A percentile compares a stretch with the other conserved stretches of the same genome.
These are phyloP conservation scores for Hermodice carunculata DNA, from an alignment of 2,888 invertebrate species.

Conservation along the genomic window DNA sequence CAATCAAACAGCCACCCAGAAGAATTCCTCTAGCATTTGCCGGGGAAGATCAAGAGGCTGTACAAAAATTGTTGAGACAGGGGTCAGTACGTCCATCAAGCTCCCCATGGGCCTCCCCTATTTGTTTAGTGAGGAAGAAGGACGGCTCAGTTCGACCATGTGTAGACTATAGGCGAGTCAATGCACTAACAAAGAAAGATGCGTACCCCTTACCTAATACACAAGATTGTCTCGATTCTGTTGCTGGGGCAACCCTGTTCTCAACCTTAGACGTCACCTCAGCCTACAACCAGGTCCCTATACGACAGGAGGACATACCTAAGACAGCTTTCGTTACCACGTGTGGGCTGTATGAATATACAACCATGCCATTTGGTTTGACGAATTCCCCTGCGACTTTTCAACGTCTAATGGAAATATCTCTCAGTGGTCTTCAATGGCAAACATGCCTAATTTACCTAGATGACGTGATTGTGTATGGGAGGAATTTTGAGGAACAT, in stretches of 20 bases:
- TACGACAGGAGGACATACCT: conserved; percentile 1
- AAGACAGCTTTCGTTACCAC: conserved; percentile 16
- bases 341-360: conserved; percentile 2
- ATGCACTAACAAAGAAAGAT: conserved; percentile 21
- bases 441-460: conserved; percentile 18
- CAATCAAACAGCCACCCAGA: background rate
- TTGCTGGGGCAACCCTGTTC: conserved; percentile 32
- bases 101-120: conserved; percentile 5
- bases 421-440: conserved; percentile 2
- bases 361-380: conserved; percentile 8
- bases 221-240: conserved; percentile 13
- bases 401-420: conserved; percentile 1
- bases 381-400: conserved; percentile 12
- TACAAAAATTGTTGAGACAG: background rate
- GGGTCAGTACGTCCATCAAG: background rate
- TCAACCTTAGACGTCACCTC: conserved; percentile 31
- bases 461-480: conserved; percentile 39
- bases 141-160: conserved; percentile 33
- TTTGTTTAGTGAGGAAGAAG: background rate
- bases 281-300: conserved; percentile 12
- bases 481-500: conserved; percentile 29
- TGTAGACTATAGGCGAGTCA: conserved; percentile 37
- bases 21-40: background rate
- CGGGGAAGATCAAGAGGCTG: background rate
- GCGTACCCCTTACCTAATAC: conserved; percentile 33